A percentile compares a stretch with the other conserved stretches of the same genome.
These are phyloP conservation scores for Halichoerus grypus DNA, from an alignment of 2,113 vertebrate genomes.

Conservation along the genomic window DNA sequence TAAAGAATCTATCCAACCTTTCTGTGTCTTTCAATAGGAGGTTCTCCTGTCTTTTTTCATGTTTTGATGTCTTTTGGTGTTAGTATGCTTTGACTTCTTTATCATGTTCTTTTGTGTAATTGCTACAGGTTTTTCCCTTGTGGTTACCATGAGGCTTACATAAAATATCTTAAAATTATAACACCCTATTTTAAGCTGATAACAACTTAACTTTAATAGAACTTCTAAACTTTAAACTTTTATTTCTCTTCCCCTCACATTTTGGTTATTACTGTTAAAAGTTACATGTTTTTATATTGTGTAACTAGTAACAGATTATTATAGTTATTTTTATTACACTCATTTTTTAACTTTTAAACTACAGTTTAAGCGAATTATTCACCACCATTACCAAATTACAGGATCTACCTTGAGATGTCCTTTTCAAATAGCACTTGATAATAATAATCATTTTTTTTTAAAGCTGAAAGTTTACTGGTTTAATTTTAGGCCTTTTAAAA, in stretches of 20 bases:
- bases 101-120: not conserved
- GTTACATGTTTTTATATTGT: not conserved
- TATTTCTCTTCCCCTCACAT: not conserved
- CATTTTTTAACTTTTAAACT: not conserved
- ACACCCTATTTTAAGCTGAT: not conserved
- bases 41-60: not conserved
- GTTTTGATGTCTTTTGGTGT: not conserved
- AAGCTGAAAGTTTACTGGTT: conserved; percentile 52
- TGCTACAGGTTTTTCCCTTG: not conserved
- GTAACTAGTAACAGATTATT: not conserved
- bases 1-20: not conserved
- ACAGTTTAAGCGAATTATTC: not conserved
- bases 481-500: conserved; percentile 66
- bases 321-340: not conserved
- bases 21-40: not conserved
- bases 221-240: not conserved
- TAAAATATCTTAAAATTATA: not conserved
- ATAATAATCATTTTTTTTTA: conserved; percentile 46
- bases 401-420: not conserved
- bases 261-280: not conserved
- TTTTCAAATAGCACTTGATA: conserved; percentile 26
- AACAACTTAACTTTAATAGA: not conserved
- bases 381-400: not conserved
- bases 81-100: not conserved
- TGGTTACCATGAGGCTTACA: not conserved